Evolutionary conservation across 2,113 vertebrate genomes (phyloP).

Genomic region (Oreochromis aureus): DNA sequence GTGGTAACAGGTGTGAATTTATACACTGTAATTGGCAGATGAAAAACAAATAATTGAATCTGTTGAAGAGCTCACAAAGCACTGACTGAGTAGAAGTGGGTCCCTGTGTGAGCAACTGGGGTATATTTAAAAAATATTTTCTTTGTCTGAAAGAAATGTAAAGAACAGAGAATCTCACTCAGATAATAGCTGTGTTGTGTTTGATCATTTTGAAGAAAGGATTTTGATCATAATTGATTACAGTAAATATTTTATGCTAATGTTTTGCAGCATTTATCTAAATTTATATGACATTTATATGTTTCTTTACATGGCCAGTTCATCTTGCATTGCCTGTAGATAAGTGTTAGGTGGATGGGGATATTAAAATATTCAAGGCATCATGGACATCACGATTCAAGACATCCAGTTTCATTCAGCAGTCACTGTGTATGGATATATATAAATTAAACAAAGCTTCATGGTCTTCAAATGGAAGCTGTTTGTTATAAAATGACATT

Average conservation of each 20-base stretch:
- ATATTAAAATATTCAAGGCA: not conserved
- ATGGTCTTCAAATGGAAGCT: not conserved
- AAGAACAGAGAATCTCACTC: not conserved
- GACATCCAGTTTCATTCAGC: not conserved
- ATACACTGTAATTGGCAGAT: conserved; percentile 39
- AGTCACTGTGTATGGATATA: not conserved
- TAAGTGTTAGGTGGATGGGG: not conserved
- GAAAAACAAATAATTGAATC: conserved; percentile 55
- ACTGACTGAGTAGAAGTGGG: not conserved
- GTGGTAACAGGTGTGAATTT: conserved; percentile 46
- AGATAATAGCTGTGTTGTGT: not conserved
- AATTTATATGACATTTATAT: not conserved
- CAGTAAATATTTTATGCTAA: not conserved
- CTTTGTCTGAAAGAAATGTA: not conserved
- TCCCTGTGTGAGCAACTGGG: not conserved
- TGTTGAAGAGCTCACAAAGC: conserved; percentile 22
- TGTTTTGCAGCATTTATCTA: not conserved
- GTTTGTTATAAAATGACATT: not conserved
- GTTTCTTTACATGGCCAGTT: not conserved
- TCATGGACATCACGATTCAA: not conserved
- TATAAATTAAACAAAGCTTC: not conserved
- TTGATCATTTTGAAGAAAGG: not conserved
- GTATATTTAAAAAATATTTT: not conserved
- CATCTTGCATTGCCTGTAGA: not conserved
- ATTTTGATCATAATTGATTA: not conserved